Percentiles rank a stretch among this genome's conserved stretches.
Evolutionary conservation across 2,113 vertebrate species (phyloP).

Genomic region (Monarcha castaneiventris): DNA sequence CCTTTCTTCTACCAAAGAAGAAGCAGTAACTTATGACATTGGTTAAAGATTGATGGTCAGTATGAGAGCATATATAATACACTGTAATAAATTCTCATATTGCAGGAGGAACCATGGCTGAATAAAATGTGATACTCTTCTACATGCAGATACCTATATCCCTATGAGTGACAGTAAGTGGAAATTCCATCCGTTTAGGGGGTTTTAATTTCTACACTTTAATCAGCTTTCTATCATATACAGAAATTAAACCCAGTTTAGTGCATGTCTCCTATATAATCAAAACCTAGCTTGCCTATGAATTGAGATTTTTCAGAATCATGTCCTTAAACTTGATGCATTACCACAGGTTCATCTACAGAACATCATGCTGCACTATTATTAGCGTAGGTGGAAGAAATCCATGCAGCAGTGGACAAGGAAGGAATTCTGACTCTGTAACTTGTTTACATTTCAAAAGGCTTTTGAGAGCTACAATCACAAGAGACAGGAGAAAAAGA

Average conservation of each 20-base stretch:
- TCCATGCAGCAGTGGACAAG: background rate
- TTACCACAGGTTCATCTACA: background rate
- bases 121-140: background rate
- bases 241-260: background rate
- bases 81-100: background rate
- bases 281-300: background rate
- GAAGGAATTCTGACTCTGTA: background rate
- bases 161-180: background rate
- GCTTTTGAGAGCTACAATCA: background rate
- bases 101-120: background rate
- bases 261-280: background rate
- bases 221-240: background rate
- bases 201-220: background rate
- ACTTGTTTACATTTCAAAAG: conserved; percentile 5
- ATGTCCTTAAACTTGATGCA: background rate
- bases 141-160: background rate
- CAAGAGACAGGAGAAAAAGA: background rate
- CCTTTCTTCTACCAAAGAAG: conserved; percentile 58
- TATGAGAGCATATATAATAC: background rate
- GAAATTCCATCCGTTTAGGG: background rate
- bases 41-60: conserved; percentile 44
- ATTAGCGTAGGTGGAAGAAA: background rate
- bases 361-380: background rate
- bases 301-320: background rate
- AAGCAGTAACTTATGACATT: conserved; percentile 33